Evolutionary conservation across 2,888 invertebrate species (phyloP), one percentile per base, ranked within the genome.

Genomic region (Lithophane leautieri): DNA sequence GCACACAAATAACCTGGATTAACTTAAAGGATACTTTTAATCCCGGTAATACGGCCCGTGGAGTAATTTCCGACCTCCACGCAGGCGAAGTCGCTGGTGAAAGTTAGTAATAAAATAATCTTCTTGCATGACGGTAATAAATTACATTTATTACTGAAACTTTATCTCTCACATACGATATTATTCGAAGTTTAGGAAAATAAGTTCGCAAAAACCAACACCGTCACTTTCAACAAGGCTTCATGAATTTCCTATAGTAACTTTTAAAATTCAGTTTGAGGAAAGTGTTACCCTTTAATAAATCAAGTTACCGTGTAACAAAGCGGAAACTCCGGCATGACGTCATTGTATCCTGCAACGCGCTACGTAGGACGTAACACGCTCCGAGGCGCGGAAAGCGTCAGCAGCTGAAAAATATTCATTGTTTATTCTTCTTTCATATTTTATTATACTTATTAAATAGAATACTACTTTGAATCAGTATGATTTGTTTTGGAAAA

Each of bases 311-410:
- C 66, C 66, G 72, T 68, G 73, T 65, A 80, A 72, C 78, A 72
- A 77, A 77, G 74, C 71, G 66, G 42, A 75, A 83, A 65, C 69
- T 73, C 47, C 54, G 28, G 47, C 60, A 62, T 83, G 81, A 75
- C 71, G 76, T 80, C 81, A 69, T 66, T 71, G 75, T 82, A 70
- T 62, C 82, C 66, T 81, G 81, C 81, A 78, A 81, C 81, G 47
- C n/a, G 69, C 56, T 40, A 50, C 69, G 65, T 60, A 69, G 58
- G 47, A 50, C 73, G 65, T 65, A 61, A 67, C 65, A 47, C 74
- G 70, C 56, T 68, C 25, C 65, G 47, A 61, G 61, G 71, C 73
- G 76, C 54, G 63, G 34, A 70, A 68, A 70, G 40, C 70, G 67
- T 9, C 73, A 79, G 76, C 70, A 82, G 76, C 63, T 61, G 63